Percentiles rank a stretch among this genome's conserved stretches.
phyloP scores from a whole-genome alignment of 2,113 vertebrate species.

The Dendrocopos noguchii region DNA sequence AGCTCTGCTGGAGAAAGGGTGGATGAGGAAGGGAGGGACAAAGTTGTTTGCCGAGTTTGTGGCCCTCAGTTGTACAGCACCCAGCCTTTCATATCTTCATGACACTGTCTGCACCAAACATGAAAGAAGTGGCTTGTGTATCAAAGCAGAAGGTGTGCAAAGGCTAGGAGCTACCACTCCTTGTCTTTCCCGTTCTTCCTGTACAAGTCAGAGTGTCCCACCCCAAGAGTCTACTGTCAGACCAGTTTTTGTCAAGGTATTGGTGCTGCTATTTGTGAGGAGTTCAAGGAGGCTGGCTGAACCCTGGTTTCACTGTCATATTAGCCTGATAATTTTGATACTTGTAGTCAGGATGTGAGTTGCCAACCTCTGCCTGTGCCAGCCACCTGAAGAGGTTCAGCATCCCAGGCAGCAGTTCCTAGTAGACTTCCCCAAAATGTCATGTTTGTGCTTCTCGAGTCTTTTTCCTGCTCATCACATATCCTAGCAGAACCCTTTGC shows the following conservation, averaged over 20 bases:
- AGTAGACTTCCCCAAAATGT: background rate
- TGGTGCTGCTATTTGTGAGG: background rate
- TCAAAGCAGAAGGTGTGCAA: slow-evolving; percentile 15
- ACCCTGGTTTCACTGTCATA: background rate
- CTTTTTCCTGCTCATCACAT: background rate
- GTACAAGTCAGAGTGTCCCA: background rate
- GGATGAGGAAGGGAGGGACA: background rate
- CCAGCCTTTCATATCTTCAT: background rate
- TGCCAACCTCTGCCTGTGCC: background rate
- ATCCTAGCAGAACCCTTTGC: background rate
- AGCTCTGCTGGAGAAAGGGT: background rate
- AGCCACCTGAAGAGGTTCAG: background rate
- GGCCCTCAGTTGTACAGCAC: background rate
- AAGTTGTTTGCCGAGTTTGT: background rate
- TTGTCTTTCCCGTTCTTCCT: background rate
- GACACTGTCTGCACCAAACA: background rate
- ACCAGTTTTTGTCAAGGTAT: background rate
- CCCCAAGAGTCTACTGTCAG: background rate
- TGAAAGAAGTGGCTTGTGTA: background rate
- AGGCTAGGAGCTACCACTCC: background rate
- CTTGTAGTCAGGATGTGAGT: background rate
- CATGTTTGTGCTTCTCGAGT: background rate
- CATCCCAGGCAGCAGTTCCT: background rate
- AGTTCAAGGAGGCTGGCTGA: slow-evolving; percentile 3
- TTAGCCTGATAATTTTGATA: slow-evolving; percentile 16